These are phyloP conservation scores for Scolopax bukidnonensis DNA, from an alignment of 2,797 vertebrate species.

Conservation along the genomic window DNA sequence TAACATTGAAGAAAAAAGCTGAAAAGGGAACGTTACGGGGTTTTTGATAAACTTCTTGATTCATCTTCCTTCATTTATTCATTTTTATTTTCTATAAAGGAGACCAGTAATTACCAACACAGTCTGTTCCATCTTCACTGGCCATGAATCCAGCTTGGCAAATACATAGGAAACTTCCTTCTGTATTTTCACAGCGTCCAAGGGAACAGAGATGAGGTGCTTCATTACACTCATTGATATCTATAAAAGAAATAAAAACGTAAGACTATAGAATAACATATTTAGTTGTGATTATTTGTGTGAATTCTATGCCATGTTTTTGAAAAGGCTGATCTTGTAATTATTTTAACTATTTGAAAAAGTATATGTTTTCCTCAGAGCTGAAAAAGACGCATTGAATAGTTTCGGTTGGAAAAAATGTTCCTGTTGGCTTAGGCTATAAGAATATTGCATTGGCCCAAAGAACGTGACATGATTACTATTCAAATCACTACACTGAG, in stretches of 20 bases:
- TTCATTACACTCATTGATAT: conserved; percentile 88
- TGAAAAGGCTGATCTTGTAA: not conserved
- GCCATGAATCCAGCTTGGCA: conserved; percentile 86
- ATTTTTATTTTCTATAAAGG: not conserved
- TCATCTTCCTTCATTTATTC: not conserved
- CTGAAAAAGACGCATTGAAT: not conserved
- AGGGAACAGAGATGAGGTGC: conserved; percentile 81
- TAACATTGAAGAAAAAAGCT: not conserved
- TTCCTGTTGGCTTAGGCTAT: not conserved
- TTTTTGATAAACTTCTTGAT: not conserved
- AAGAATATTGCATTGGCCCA: not conserved
- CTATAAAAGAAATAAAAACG: conserved; percentile 72
- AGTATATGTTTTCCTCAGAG: not conserved
- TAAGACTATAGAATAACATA: not conserved
- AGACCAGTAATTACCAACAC: conserved; percentile 81
- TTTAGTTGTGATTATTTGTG: not conserved
- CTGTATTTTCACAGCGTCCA: conserved; percentile 88
- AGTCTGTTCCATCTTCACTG: conserved; percentile 83
- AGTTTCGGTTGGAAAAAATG: conserved; percentile 22
- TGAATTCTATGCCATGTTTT: not conserved
- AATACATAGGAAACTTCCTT: conserved; percentile 88
- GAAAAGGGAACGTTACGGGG: not conserved
- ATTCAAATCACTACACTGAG: not conserved
- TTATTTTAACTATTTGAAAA: not conserved
- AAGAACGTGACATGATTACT: not conserved